A percentile compares a stretch with the other conserved stretches of the same genome.
phyloP scores from a whole-genome alignment of 1,140 invertebrate genomes.

The Drosophila repleta region DNA sequence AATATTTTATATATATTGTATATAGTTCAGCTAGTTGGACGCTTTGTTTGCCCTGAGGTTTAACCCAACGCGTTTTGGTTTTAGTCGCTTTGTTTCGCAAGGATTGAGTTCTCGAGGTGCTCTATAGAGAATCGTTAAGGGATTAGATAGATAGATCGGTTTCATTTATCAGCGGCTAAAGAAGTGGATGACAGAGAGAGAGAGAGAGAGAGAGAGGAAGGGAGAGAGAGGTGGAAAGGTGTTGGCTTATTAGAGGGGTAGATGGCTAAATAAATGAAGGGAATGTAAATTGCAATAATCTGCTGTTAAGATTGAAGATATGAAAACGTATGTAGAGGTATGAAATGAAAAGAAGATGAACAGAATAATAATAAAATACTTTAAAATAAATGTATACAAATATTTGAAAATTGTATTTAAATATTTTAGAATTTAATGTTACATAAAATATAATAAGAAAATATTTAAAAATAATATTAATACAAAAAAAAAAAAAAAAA shows the following conservation, averaged over 20 bases:
- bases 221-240: not conserved
- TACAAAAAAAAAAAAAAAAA: too few relatives aligned
- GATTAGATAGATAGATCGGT: slow-evolving; percentile 6
- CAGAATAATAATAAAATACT: too few relatives aligned
- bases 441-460: too few relatives aligned
- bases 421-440: too few relatives aligned
- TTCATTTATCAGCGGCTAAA: not conserved
- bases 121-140: slow-evolving; percentile 5
- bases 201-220: too few relatives aligned
- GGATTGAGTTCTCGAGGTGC: slow-evolving; percentile 21
- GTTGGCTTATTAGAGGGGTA: not conserved
- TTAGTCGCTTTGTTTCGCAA: slow-evolving; percentile 26
- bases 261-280: not conserved
- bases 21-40: slow-evolving; percentile 49
- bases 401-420: too few relatives aligned
- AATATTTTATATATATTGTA: slow-evolving; percentile 73
- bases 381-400: too few relatives aligned
- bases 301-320: not conserved
- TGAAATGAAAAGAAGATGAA: too few relatives aligned
- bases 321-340: not conserved
- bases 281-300: not conserved
- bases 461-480: too few relatives aligned
- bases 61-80: slow-evolving; percentile 35
- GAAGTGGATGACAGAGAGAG: too few relatives aligned
- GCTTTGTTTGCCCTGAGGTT: slow-evolving; percentile 54